A percentile compares a stretch with the other conserved stretches of the same genome.
These are phyloP conservation scores for Rhombomys opimus DNA, from an alignment of 2,113 vertebrate species.

Conservation along the genomic window DNA sequence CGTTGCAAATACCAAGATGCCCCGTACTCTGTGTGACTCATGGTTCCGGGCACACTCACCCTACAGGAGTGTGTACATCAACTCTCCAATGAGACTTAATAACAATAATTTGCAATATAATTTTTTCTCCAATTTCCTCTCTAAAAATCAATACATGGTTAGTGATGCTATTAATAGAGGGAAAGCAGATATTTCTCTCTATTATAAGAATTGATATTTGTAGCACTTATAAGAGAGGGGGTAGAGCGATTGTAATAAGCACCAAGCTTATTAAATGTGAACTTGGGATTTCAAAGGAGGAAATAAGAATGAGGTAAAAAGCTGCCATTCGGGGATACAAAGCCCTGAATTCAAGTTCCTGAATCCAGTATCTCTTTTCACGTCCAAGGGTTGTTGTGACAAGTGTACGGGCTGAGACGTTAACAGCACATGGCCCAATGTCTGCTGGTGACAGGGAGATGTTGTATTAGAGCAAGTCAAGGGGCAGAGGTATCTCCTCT, in stretches of 20 bases:
- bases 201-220: conserved; percentile 68
- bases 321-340: not conserved
- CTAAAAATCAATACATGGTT: conserved; percentile 84
- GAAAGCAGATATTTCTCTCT: conserved; percentile 67
- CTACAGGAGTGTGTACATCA: not conserved
- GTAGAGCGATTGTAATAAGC: not conserved
- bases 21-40: not conserved
- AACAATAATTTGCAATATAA: conserved; percentile 55
- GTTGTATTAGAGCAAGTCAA: not conserved
- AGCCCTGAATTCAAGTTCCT: not conserved
- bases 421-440: not conserved
- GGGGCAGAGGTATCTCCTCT: not conserved
- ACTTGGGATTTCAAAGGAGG: not conserved
- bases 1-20: not conserved
- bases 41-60: not conserved
- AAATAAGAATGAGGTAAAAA: not conserved
- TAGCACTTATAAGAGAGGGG: conserved; percentile 36
- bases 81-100: conserved; percentile 14
- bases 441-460: not conserved
- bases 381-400: not conserved
- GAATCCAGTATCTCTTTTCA: not conserved
- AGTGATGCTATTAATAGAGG: conserved; percentile 68
- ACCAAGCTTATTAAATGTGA: not conserved
- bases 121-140: conserved; percentile 84
- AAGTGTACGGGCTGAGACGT: not conserved